Evolutionary conservation across 2,113 vertebrate species (phyloP), one percentile per base, ranked within the genome.

Genomic region (Etia nguti): DNA sequence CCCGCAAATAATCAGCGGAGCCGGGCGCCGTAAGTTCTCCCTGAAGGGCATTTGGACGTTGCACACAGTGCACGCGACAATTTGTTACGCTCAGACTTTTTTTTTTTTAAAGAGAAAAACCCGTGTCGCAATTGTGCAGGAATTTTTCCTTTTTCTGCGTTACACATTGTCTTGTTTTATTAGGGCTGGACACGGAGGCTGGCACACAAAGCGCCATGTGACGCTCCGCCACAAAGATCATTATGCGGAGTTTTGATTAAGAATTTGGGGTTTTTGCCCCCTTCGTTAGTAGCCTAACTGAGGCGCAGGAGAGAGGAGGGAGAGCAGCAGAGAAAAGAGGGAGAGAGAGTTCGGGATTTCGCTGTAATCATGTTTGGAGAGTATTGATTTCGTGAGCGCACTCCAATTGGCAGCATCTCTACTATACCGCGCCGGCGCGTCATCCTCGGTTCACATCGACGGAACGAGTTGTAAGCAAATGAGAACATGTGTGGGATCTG

Each of bases 361-460:
- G 85, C 92, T 91, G 93, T 92, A 94, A 95, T 95, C 94, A 89
- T 92, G 95, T 94, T 94, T 86, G 79, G 89, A 92, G 92, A 93
- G 93, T 91, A 95, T 94, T 95, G 93, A 95, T 95, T 95, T 93
- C 92, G 86, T 87, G 92, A 83, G 90, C 93, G 93, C 94, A 89
- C 93, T 94, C 95, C 95, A 95, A 96, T 96, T 94, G 94, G 95
- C 95, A 95, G 94, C 94, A 88, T 94, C 95, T 93, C 92, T 95
- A 93, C 95, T 90, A 89, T 75, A 93, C 87, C 91, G 92, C 94
- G 93, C 92, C 92, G 90, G 95, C 94, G 94, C 96, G 95, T 96
- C 96, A 96, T 95, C 94, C 89, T 91, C 92, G 89, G 85, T 93
- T 95, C 95, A 95, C 94, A 92, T 95, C 93, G 90, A 92, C 93